Evolutionary conservation across 2,797 vertebrate species (phyloP).

Genomic region (Heliangelus exortis): DNA sequence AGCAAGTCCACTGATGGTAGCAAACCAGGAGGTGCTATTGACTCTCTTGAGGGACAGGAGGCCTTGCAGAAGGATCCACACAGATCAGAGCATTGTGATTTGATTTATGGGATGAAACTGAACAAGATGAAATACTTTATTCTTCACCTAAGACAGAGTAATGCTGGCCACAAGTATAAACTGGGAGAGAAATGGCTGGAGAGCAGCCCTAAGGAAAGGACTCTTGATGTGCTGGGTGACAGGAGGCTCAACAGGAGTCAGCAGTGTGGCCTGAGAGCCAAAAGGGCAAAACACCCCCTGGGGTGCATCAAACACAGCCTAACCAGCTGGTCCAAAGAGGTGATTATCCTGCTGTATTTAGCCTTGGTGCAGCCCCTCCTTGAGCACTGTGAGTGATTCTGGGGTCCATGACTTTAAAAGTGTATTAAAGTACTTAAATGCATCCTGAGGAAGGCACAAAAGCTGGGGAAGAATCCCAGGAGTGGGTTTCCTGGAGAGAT

Average conservation of each 20-base stretch:
- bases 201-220: neutral
- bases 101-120: neutral
- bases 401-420: no score
- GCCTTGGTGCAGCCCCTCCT: neutral
- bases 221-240: accelerated
- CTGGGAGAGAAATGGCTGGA: neutral
- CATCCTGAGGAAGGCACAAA: accelerated
- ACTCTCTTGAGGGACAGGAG: neutral
- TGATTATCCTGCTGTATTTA: neutral
- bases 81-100: neutral
- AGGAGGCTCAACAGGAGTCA: neutral
- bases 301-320: neutral
- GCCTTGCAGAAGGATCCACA: neutral
- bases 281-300: neutral
- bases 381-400: neutral
- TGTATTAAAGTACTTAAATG: neutral
- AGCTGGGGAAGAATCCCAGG: neutral
- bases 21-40: neutral
- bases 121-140: neutral
- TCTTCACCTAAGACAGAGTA: neutral
- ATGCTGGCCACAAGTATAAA: neutral
- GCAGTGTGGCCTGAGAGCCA: neutral
- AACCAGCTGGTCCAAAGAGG: neutral
- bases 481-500: neutral
- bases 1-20: neutral